A percentile compares a stretch with the other conserved stretches of the same genome.
phyloP scores from a whole-genome alignment of 2,797 vertebrate species.

The Scomberomorus guttatus region DNA sequence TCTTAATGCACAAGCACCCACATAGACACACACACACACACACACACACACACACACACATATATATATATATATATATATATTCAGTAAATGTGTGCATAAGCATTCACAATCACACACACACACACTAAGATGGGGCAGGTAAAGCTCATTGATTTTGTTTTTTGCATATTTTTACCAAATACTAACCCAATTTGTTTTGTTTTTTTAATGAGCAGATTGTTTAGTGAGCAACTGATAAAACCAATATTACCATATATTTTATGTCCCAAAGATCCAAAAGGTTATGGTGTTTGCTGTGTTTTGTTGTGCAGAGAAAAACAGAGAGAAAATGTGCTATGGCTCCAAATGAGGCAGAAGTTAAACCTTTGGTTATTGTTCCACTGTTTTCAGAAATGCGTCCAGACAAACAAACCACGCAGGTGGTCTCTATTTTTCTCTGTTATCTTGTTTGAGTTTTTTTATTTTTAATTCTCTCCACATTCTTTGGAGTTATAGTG shows the following conservation, averaged over 20 bases:
- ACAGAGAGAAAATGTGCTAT: too few species aligned
- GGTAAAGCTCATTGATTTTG: background rate
- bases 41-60: too few species aligned
- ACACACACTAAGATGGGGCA: background rate
- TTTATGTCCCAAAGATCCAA: background rate
- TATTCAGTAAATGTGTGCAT: background rate
- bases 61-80: background rate
- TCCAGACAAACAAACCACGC: background rate
- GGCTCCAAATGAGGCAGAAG: too few species aligned
- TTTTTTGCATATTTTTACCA: background rate
- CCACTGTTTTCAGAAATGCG: background rate
- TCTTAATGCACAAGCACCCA: conserved; percentile 8
- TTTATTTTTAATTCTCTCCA: background rate
- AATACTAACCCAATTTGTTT: too few species aligned
- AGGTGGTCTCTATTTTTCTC: background rate
- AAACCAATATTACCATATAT: background rate
- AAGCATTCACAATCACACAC: background rate
- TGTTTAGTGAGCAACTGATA: background rate
- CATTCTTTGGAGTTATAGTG: background rate
- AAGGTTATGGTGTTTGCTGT: background rate
- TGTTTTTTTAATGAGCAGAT: background rate
- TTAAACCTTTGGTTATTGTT: background rate
- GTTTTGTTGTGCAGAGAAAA: too few species aligned
- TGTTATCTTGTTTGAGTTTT: background rate
- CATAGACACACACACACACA: too few species aligned